Evolutionary conservation across 1,140 invertebrate genomes (phyloP).

Genomic region (honey bee (Apis mellifera)): Amel_HAv3.1 CM009942.2:4371001-4371500

Average conservation of each 20-base stretch:
- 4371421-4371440: slow-evolving; percentile 29
- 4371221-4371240: slow-evolving; percentile 78
- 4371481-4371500: not conserved
- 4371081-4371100: slow-evolving; percentile 44
- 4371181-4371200: slow-evolving; percentile 72
- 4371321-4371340: slow-evolving; percentile 16
- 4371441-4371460: not conserved
- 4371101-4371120: slow-evolving; percentile 60
- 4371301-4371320: slow-evolving; percentile 59
- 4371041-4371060: slow-evolving; percentile 43
- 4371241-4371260: slow-evolving; percentile 80
- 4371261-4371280: slow-evolving; percentile 80
- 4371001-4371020: slow-evolving; percentile 8
- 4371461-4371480: not conserved
- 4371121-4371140: slow-evolving; percentile 62
- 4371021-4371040: slow-evolving; percentile 46
- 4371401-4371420: slow-evolving; percentile 51
- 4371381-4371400: slow-evolving; percentile 38
- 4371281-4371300: slow-evolving; percentile 75
- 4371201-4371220: slow-evolving; percentile 76
- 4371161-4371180: slow-evolving; percentile 79
- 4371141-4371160: slow-evolving; percentile 77
- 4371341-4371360: slow-evolving; percentile 9
- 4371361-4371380: slow-evolving; percentile 1
- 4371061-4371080: slow-evolving; percentile 52